Evolutionary conservation across 2,113 vertebrate genomes (phyloP), one percentile per base, ranked within the genome.

Genomic region (Jaculus jaculus): DNA sequence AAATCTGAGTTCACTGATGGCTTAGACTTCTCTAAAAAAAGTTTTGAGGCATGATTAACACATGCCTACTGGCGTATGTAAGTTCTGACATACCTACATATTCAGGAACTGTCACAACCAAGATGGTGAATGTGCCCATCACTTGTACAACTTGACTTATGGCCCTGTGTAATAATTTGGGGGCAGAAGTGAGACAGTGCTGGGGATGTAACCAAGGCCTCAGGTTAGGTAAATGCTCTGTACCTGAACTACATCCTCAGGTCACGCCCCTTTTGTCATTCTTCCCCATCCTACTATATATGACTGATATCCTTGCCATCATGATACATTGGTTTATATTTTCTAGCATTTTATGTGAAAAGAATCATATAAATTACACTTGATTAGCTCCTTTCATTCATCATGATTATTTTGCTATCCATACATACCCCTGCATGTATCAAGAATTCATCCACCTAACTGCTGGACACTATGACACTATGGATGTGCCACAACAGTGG

Each of bases 211-310:
- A 11, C 65, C 65, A 60, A 20, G 11, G 58, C 58, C 58, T 60
- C 58, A 17, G 15, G 34, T n/a, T 21, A 72, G n/a, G n/a, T n/a
- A 72, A 37, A 20, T 72, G n/a, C n/a, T 72, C n/a, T 9, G 9
- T 7, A n/a, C 7, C 69, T 21, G 18, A 72, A n/a, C n/a, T 34
- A n/a, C 32, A 71, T 18, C n/a, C 69, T 18, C 34, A 34, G 17
- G 2, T 30, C 30, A 68, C 26, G 3, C 39, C 21, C 7, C 4
- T 47, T 47, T 47, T 37, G 24, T 37, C 34, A 26, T 17, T 34
- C 17, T 1, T 1, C 24, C 54, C 9, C 42, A 32, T n/a, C 10
- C 13, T 28, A 0, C 16, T 5, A 32, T 26, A 16, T 32, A n/a
- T 0, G 10, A 20, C 42, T 39, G 12, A 61, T 28, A 24, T 10